Conservation (phyloP, 2,797 vertebrate species). For the Hemibagrus guttatus region DNA sequence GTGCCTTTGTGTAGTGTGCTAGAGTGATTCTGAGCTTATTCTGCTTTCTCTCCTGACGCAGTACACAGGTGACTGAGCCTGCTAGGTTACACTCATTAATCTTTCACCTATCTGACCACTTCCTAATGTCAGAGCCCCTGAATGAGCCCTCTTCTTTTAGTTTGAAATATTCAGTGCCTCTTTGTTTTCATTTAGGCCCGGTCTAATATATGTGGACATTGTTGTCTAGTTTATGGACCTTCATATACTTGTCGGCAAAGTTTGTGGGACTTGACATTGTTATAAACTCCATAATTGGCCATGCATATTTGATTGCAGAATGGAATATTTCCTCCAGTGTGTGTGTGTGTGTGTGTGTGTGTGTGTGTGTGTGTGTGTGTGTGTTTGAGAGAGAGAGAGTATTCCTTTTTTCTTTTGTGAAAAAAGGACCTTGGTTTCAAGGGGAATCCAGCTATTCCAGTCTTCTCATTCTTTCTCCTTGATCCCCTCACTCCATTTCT, state of each 20-base stretch:
- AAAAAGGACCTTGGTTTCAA: neutral
- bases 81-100: constrained; percentile 82
- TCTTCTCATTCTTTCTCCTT: constrained; percentile 30
- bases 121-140: constrained; percentile 73
- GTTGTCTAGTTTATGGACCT: neutral
- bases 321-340: neutral
- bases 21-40: constrained; percentile 33
- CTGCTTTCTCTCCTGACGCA: constrained; percentile 42
- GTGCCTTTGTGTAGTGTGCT: neutral
- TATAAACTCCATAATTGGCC: neutral
- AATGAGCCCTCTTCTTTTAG: constrained; percentile 72
- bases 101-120: constrained; percentile 77
- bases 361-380: neutral
- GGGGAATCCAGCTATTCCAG: neutral
- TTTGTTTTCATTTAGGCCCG: neutral
- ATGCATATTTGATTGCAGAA: neutral
- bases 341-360: neutral
- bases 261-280: neutral
- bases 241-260: neutral
- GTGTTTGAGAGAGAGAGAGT: neutral
- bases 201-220: neutral
- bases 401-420: neutral
- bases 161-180: constrained; percentile 81
- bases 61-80: constrained; percentile 58
- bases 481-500: constrained; percentile 45